These are phyloP conservation scores for Miniopterus natalensis DNA, from an alignment of 2,113 vertebrate species.

Conservation along the genomic window DNA sequence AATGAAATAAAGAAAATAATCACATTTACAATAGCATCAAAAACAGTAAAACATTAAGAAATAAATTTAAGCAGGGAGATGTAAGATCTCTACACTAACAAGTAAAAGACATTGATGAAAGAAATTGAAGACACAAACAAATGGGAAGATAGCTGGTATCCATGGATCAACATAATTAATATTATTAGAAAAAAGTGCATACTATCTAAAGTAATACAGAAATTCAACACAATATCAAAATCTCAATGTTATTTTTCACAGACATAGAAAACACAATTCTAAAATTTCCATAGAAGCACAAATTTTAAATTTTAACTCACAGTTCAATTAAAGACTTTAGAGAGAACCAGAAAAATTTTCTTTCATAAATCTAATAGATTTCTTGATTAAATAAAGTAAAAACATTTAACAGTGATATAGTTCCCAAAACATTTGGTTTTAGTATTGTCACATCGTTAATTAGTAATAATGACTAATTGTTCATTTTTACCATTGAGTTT, in stretches of 20 bases:
- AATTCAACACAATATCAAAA: background rate
- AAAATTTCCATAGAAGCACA: background rate
- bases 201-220: background rate
- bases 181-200: background rate
- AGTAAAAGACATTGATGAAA: background rate
- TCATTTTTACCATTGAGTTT: background rate
- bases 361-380: background rate
- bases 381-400: slow-evolving; percentile 35
- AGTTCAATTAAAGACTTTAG: background rate
- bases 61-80: background rate
- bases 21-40: background rate
- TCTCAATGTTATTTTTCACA: background rate
- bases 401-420: background rate
- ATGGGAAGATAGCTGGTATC: background rate
- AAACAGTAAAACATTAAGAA: background rate
- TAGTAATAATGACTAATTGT: background rate
- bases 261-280: background rate
- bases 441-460: background rate
- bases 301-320: background rate
- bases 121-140: background rate
- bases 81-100: background rate
- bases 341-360: background rate
- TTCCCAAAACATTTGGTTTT: background rate
- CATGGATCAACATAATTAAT: background rate
- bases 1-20: slow-evolving; percentile 5